Base-by-base conservation (phyloP, 2,888 invertebrate species). In the Lasioglossum marginatum region DNA sequence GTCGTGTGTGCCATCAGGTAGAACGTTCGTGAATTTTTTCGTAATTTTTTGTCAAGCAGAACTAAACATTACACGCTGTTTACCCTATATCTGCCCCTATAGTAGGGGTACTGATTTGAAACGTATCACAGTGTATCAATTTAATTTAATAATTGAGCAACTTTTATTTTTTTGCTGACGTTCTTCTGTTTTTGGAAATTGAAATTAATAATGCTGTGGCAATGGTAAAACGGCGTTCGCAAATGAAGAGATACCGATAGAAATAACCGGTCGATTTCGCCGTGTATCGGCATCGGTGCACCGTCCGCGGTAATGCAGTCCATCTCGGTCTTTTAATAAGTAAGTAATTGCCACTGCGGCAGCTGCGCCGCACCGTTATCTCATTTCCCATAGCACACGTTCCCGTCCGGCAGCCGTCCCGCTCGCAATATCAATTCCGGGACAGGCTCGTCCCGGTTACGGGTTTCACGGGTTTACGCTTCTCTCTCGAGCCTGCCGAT, bases 401-500 rank as follows among this genome's bases (percentile, higher is more conserved):
- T 31, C 48, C 14, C 34, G 34, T 23, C 63, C 63, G 63, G 63
- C 63, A 63, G 63, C 63, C 63, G 63, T 63, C 63, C 34, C 68
- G 68, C 71, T 63, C 43, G 71, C 71, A 43, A 71, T 71, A 71
- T 71, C 71, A 71, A 71, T 75, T 75, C 43, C 77, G 57, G 79
- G 76, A 85, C 75, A 76, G 74, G 75, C 77, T 66, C 60, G 52
- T n/a, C 63, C 63, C 63, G 63, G 63, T 63, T 63, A 63, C 63
- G 72, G 19, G 45, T 37, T 63, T 63, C 63, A 63, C 79, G 40
- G 48, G 52, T 82, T 77, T 70, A 68, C 52, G 71, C 85, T 66
- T 77, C 85, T 68, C 75, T 57, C 48, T 70, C 81, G 48, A 52
- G 78, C 31, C 43, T 63, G 68, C 72, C 40, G 79, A 86, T 86